phyloP scores from a whole-genome alignment of 2,888 invertebrate species.

The Euphydryas editha region DNA sequence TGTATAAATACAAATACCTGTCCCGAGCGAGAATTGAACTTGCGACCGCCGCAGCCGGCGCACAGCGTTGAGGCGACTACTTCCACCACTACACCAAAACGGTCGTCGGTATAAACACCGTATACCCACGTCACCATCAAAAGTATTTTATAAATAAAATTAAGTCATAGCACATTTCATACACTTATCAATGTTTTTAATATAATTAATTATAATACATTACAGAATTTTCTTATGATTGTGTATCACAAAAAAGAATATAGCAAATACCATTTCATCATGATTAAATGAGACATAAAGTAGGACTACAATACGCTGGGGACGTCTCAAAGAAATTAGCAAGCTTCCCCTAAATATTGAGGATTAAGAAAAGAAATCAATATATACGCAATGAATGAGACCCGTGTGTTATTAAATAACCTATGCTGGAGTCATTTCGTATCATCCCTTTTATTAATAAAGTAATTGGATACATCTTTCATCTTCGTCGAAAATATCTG shows the following conservation, averaged over 20 bases:
- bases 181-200: too few species aligned
- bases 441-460: constrained; percentile 23
- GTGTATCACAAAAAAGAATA: constrained; percentile 2
- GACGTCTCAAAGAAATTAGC: constrained; percentile 59
- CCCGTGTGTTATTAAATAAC: constrained; percentile 38
- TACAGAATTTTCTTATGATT: background rate
- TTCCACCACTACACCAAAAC: too few species aligned
- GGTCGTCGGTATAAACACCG: too few species aligned
- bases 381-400: constrained; percentile 46
- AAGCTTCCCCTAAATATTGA: constrained; percentile 59
- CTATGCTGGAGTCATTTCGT: constrained; percentile 29
- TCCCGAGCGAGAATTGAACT: too few species aligned
- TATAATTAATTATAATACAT: too few species aligned
- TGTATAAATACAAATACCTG: too few species aligned
- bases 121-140: too few species aligned
- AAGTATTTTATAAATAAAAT: too few species aligned
- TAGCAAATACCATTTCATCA: constrained; percentile 35
- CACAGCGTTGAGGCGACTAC: too few species aligned
- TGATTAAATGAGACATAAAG: constrained; percentile 50
- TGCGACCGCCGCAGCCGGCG: too few species aligned
- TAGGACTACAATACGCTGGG: constrained; percentile 52
- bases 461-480: constrained; percentile 24
- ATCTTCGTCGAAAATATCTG: constrained; percentile 10
- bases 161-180: too few species aligned
- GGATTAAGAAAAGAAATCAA: constrained; percentile 62